A percentile compares a stretch with the other conserved stretches of the same genome.
phyloP scores from a whole-genome alignment of 1,140 invertebrate species.

The Drosophila nigromelanica region DNA sequence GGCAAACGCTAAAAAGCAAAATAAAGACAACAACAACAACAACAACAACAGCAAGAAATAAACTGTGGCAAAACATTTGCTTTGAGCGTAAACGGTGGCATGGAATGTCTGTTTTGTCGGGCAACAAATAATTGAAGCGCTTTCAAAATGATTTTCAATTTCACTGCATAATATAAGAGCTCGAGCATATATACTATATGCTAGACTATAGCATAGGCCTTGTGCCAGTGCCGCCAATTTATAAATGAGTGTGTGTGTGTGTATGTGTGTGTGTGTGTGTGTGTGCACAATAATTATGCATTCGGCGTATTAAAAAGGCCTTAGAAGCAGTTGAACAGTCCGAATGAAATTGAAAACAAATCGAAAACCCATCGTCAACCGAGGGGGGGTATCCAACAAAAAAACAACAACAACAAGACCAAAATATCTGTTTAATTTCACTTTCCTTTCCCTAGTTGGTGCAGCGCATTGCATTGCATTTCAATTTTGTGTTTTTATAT shows the following conservation, averaged over 20 bases:
- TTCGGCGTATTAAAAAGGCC: constrained; percentile 69
- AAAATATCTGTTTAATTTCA: constrained; percentile 56
- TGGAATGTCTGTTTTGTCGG: constrained; percentile 63
- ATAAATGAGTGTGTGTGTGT: constrained; percentile 21
- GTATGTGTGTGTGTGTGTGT: constrained; percentile 17
- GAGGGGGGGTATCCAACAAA: neutral
- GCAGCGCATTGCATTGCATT: constrained; percentile 49
- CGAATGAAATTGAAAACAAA: constrained; percentile 74
- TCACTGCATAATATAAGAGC: constrained; percentile 54
- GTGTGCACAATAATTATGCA: constrained; percentile 72
- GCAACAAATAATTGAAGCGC: constrained; percentile 69
- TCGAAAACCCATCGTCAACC: constrained; percentile 47
- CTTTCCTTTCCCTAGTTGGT: constrained; percentile 73
- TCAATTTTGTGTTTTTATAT: constrained; percentile 27
- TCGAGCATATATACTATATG: neutral
- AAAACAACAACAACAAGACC: neutral
- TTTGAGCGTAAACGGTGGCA: constrained; percentile 61
- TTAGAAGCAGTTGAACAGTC: constrained; percentile 68
- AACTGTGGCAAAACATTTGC: constrained; percentile 70
- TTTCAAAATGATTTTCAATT: constrained; percentile 81
- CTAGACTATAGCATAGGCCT: constrained; percentile 48
- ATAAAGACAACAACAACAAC: constrained; percentile 43
- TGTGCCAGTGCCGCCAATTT: constrained; percentile 17
- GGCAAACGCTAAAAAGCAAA: constrained; percentile 45
- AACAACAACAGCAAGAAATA: constrained; percentile 24